phyloP scores from a whole-genome alignment of 2,113 vertebrate species.

The Columbina picui region DNA sequence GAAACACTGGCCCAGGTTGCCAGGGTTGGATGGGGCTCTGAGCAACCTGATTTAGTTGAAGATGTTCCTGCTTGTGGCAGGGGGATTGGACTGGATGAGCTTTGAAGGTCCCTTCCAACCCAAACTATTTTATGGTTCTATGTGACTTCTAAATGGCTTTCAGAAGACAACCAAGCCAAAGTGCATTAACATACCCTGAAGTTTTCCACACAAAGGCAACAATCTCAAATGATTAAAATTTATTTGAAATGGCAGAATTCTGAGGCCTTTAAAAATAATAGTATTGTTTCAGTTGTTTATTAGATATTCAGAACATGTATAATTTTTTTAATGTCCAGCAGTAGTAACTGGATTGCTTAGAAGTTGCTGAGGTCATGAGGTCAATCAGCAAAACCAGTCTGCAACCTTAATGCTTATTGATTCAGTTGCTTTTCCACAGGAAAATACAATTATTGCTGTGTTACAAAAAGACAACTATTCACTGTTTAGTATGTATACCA shows the following conservation, averaged over 20 bases:
- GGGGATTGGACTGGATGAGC: too few species aligned
- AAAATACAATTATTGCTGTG: slow-evolving; percentile 29
- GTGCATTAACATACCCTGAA: not conserved
- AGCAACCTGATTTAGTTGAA: too few species aligned
- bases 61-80: too few species aligned
- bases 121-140: too few species aligned
- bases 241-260: not conserved
- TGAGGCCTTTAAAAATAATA: not conserved
- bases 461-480: slow-evolving; percentile 21
- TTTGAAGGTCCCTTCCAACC: too few species aligned
- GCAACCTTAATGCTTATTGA: slow-evolving; percentile 53
- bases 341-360: slow-evolving; percentile 22
- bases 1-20: too few species aligned
- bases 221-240: not conserved
- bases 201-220: not conserved
- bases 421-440: slow-evolving; percentile 35
- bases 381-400: slow-evolving; percentile 50
- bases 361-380: slow-evolving; percentile 14
- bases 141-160: too few species aligned
- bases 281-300: not conserved
- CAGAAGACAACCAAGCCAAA: not conserved
- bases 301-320: slow-evolving; percentile 11
- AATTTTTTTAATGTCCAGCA: not conserved
- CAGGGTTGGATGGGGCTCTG: too few species aligned
- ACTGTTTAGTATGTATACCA: not conserved